Percentiles rank a stretch among this genome's conserved stretches.
phyloP scores from a whole-genome alignment of 1,140 invertebrate genomes.

The Leptinotarsa texana region DNA sequence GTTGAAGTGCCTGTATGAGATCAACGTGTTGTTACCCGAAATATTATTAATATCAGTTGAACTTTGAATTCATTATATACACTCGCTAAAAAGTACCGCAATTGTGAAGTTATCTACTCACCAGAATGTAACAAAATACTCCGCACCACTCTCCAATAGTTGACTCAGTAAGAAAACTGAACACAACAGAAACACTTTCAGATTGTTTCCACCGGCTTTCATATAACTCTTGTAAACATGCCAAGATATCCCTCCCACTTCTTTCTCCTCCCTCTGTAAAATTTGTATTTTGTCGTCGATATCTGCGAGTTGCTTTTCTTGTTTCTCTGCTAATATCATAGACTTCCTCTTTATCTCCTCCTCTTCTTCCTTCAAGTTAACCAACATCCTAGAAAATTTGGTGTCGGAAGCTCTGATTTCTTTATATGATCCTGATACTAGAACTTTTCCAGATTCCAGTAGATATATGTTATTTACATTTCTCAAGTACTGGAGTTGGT shows the following conservation, averaged over 20 bases:
- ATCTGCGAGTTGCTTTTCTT: background rate
- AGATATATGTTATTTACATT: slow-evolving; percentile 70
- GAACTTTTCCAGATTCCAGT: slow-evolving; percentile 63
- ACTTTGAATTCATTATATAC: no score
- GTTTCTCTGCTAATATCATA: background rate
- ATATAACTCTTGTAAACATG: slow-evolving; percentile 29
- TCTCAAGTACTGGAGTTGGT: slow-evolving; percentile 83
- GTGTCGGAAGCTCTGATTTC: slow-evolving; percentile 63
- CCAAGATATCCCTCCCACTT: slow-evolving; percentile 60
- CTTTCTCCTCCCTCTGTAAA: slow-evolving; percentile 53
- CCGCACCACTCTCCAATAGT: slow-evolving; percentile 65
- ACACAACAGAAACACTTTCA: slow-evolving; percentile 58
- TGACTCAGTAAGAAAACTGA: slow-evolving; percentile 63
- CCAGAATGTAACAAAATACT: slow-evolving; percentile 72
- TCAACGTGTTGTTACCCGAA: no score
- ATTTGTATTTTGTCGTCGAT: slow-evolving; percentile 62
- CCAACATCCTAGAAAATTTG: slow-evolving; percentile 61
- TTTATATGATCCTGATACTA: slow-evolving; percentile 64
- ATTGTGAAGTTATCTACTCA: slow-evolving; percentile 46
- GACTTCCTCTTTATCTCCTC: slow-evolving; percentile 8
- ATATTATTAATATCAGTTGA: no score
- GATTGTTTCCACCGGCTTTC: slow-evolving; percentile 61
- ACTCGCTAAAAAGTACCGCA: no score
- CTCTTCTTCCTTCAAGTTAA: slow-evolving; percentile 55
- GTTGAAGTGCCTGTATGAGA: no score